Evolutionary conservation across 2,797 vertebrate species (phyloP), one percentile per base, ranked within the genome.

Genomic region (Australoheros facetus): DNA sequence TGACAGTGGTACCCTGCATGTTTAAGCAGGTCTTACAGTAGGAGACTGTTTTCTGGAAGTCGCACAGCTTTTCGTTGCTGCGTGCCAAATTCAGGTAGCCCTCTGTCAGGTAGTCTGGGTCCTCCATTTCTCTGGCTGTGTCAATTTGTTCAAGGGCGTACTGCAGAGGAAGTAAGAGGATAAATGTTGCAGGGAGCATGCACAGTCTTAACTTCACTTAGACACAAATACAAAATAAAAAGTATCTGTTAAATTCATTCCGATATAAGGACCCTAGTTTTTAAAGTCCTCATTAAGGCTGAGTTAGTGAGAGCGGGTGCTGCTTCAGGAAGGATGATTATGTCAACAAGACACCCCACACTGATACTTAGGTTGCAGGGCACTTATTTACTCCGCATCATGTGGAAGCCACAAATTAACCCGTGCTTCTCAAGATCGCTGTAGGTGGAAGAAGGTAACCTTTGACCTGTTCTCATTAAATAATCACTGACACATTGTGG

Each of bases 11-110:
- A 11, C 98, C 97, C 81, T 99, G 98, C 97, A 99, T 98, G 93
- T 98, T 97, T 54, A 99, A 93, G 94, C 98, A 99, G 4, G 97
- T 99, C 95, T 99, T 98, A 88, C 98, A 99, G 94, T 99, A 99
- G 34, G 98, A 99, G 85, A 99, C 96, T 0, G 98, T 97, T 90
- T 99, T 99, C 94, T 98, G 97, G 92, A 98, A 99, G 91, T 99
- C 98, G 5, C 98, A 99, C 74, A 99, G 95, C 94, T 99, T 99
- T 95, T 99, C 98, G 0, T 99, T 99, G 95, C 98, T 99, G 79
- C 98, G 97, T 0, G 98, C 98, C 92, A 99, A 94, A 94, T 99
- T 99, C 88, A 99, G 95, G 95, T 99, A 99, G 86, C 97, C 97
- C 94, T 99, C 98, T 0, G 97, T 97, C 90, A 99, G 95, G 94